Base-by-base conservation (phyloP, 2,888 invertebrate genomes). In the Ischnura elegans region DNA sequence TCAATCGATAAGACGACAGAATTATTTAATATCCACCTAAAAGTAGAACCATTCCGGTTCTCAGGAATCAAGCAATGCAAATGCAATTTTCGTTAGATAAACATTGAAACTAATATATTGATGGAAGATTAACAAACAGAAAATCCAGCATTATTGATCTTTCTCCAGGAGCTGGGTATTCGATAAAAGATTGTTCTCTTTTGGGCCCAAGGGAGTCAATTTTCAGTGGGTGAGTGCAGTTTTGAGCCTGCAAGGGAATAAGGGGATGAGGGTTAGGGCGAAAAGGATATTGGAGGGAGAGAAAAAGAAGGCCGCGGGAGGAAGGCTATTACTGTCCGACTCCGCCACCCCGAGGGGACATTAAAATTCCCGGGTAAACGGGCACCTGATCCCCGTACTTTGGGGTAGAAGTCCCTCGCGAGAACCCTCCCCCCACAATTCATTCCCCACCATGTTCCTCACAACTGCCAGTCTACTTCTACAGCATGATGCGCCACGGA, bases 341-440 rank as follows among this genome's bases (percentile, higher is more conserved):
- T 61, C 36, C 66, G n/a, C 36, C 43, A 55, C 43, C 90, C 61
- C 61, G 2, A 61, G 43, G 61, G 61, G 61, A 66, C 10, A 42
- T 43, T 90, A n/a, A 90, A 90, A 90, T 43, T 90, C 43, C 61
- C 61, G 43, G 61, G 42, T 42, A 87, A 90, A 42, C 43, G 90
- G 90, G 61, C 42, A 55, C 51, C 87, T 90, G 61, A 90, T 66
- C 90, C 61, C 61, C 25, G 61, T 43, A 90, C 87, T 87, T 55
- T 5, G 55, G 43, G 87, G 76, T 3, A 36, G 76, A 25, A 36
- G 36, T 36, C 43, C 43, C 90, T 13, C 43, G 29, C 90, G 61
- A 90, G n/a, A 66, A 21, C n/a, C 43, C 61, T 16, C 0, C 13
- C 42, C 55, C 42, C 36, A 8, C 61, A 61, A 76, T 61, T 25